phyloP scores from a whole-genome alignment of 2,888 invertebrate species.

The Leucania comma region DNA sequence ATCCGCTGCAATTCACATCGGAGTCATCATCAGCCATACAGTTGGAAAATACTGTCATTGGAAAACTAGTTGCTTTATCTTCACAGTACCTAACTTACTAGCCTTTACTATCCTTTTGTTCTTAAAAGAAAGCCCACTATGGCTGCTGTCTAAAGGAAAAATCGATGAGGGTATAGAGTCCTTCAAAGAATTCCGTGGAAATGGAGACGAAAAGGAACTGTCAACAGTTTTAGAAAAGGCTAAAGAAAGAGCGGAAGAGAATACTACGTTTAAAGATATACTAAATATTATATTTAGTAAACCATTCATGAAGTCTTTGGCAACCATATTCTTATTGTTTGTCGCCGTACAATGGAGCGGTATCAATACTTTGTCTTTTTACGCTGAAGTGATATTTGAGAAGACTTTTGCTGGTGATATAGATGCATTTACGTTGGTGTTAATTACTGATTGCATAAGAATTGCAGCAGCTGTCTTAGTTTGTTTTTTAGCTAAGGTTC shows the following conservation, averaged over 20 bases:
- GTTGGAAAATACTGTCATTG: constrained; percentile 72
- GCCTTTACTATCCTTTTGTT: constrained; percentile 65
- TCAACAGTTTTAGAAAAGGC: constrained; percentile 67
- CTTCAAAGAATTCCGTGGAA: constrained; percentile 74
- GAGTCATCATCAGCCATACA: constrained; percentile 71
- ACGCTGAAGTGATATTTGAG: constrained; percentile 73
- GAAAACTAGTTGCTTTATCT: constrained; percentile 70
- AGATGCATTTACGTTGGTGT: constrained; percentile 73
- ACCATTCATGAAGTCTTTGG: constrained; percentile 69
- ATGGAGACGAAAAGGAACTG: constrained; percentile 71
- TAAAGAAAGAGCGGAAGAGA: constrained; percentile 57
- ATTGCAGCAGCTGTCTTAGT: constrained; percentile 54
- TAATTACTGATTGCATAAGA: constrained; percentile 73
- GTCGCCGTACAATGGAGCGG: constrained; percentile 73
- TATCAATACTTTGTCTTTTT: constrained; percentile 74
- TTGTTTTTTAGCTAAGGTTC: constrained; percentile 66
- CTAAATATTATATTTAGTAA: constrained; percentile 66
- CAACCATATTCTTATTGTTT: constrained; percentile 65
- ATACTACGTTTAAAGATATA: constrained; percentile 60
- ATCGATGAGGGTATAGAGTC: constrained; percentile 69
- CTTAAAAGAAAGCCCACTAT: constrained; percentile 78
- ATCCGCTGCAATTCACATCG: constrained; percentile 67
- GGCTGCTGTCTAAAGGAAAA: constrained; percentile 76
- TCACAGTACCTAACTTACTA: constrained; percentile 67
- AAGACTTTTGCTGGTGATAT: constrained; percentile 72